Evolutionary conservation across 2,113 vertebrate genomes (phyloP).

Genomic region (Conger conger): DNA sequence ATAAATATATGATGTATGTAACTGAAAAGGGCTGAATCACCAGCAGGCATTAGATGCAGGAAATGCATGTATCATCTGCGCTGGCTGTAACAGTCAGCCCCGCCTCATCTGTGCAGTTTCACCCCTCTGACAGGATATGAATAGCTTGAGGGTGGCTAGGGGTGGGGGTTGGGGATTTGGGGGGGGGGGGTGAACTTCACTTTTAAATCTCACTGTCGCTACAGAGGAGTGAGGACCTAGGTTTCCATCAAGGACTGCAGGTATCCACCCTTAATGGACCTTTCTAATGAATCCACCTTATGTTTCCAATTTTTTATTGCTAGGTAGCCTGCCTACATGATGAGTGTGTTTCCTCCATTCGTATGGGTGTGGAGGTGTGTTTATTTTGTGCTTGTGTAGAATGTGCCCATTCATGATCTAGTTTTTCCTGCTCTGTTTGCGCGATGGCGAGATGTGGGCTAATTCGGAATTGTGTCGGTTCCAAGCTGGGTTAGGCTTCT

Average conservation of each 20-base stretch:
- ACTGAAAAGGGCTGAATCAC: neutral
- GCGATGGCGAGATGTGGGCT: neutral
- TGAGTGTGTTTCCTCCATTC: neutral
- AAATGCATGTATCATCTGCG: neutral
- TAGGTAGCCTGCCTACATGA: too few species aligned
- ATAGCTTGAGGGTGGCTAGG: neutral
- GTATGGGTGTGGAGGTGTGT: neutral
- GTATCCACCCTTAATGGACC: neutral
- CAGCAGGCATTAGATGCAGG: neutral
- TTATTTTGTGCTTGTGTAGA: neutral
- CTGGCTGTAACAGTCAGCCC: neutral
- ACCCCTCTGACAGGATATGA: neutral
- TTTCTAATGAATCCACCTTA: neutral
- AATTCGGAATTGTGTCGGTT: neutral
- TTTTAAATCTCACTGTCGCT: neutral
- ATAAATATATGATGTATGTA: neutral
- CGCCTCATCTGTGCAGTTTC: neutral
- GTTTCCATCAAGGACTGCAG: neutral
- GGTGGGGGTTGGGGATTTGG: too few species aligned
- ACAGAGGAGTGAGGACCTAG: neutral
- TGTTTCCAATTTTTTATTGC: neutral
- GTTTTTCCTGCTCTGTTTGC: too few species aligned
- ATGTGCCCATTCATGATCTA: neutral
- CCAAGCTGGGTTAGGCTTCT: neutral
- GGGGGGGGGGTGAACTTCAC: too few species aligned